phyloP scores from a whole-genome alignment of 2,888 invertebrate species.

The Drosophila nigricruria region DNA sequence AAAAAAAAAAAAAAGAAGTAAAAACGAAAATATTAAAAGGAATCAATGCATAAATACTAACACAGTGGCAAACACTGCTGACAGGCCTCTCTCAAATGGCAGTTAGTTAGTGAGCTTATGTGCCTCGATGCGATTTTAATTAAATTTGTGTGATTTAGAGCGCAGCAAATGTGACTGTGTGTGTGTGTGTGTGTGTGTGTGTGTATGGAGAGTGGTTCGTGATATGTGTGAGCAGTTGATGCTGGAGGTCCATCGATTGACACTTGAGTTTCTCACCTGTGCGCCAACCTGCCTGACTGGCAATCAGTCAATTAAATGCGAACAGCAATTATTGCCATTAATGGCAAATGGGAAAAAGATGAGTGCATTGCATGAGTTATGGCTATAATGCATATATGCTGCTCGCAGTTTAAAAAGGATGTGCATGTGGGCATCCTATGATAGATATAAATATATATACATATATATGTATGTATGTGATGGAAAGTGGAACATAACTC shows the following conservation, averaged over 20 bases:
- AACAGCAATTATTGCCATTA: constrained; percentile 63
- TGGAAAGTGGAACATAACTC: constrained; percentile 20
- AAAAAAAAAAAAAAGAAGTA: constrained; percentile 3
- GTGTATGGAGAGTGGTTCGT: constrained; percentile 16
- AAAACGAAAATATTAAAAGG: constrained; percentile 35
- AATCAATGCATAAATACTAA: constrained; percentile 31
- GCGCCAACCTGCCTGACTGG: constrained; percentile 26
- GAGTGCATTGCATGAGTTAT: constrained; percentile 51
- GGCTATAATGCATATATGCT: constrained; percentile 7
- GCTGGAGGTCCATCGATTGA: constrained; percentile 41
- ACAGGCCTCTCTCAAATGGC: constrained; percentile 7
- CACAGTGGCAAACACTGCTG: background rate
- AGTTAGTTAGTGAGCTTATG: constrained; percentile 32
- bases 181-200: constrained; percentile 2
- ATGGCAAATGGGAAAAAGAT: constrained; percentile 59
- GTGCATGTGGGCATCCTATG: background rate
- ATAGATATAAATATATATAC: background rate
- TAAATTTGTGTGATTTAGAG: constrained; percentile 78
- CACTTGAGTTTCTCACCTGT: constrained; percentile 55
- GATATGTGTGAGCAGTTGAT: constrained; percentile 1
- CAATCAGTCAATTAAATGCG: constrained; percentile 78
- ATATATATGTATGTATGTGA: background rate
- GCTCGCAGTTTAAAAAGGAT: background rate
- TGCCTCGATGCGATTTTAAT: constrained; percentile 66
- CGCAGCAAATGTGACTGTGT: constrained; percentile 53